Evolutionary conservation across 2,113 vertebrate species (phyloP), one percentile per base, ranked within the genome.

Genomic region (Nicator chloris): DNA sequence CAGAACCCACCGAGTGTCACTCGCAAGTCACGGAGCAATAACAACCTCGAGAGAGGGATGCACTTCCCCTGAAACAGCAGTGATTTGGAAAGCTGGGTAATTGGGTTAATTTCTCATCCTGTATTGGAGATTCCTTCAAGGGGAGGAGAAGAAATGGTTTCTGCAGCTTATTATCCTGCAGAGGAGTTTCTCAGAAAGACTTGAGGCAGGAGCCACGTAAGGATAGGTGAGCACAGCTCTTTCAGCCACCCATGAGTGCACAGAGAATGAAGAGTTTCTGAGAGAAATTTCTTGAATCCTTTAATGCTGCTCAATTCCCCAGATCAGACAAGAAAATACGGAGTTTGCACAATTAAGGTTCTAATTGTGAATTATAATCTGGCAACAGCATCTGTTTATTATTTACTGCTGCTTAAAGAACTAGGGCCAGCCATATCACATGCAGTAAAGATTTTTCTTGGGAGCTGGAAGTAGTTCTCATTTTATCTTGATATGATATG

Each of bases 391-490:
- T 81, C 80, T 94, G 93, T 93, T 93, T 94, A 90, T 96, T 96
- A 92, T 94, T 95, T 94, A 93, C 82, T 86, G 72, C 90, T 95
- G 92, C 81, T 81, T 85, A 86, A 94, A 94, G 82, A 83, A 95
- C 82, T 86, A 88, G 60, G 79, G 87, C 18, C 50, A 88, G 75
- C 56, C 68, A 54, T 18, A 82, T 6, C 75, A 51, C 45, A 60
- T 2, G 28, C 42, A 68, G 60, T 37, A 56, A 76, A 64, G 40
- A 75, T 85, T 86, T 65, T 89, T 81, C 84, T 53, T 59, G 78
- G 93, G 81, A 96, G 82, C 21, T 83, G 77, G 50, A 59, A 71
- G 50, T 60, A 47, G 77, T 83, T 87, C 53, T 85, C 20, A 3
- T 81, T 93, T 88, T 83, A 84, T 92, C 82, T 87, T 93, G 53